phyloP scores from a whole-genome alignment of 2,797 vertebrate genomes.

The Poecilia wingei region DNA sequence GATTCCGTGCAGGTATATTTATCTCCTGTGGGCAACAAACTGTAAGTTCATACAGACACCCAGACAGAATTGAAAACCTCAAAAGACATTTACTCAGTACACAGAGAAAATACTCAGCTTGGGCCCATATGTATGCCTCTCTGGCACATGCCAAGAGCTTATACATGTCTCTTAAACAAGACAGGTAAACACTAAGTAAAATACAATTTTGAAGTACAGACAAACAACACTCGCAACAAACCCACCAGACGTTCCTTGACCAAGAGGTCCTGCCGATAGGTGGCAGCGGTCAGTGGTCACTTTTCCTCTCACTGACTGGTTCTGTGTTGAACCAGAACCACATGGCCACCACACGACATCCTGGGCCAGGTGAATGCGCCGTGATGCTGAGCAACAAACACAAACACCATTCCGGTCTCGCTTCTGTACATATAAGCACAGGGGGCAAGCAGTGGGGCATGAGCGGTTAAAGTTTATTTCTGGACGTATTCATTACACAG shows the following conservation, averaged over 20 bases:
- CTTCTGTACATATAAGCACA: constrained; percentile 73
- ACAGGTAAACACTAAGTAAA: constrained; percentile 22
- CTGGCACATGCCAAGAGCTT: constrained; percentile 12
- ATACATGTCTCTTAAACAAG: constrained; percentile 12
- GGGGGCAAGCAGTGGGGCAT: constrained; percentile 72
- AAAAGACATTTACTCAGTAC: constrained; percentile 43
- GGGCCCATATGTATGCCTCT: constrained; percentile 1
- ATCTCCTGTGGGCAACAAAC: constrained; percentile 69
- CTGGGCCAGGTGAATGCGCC: constrained; percentile 75
- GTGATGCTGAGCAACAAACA: constrained; percentile 64
- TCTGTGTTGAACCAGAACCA: constrained; percentile 74
- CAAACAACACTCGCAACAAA: constrained; percentile 45
- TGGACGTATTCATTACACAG: constrained; percentile 92
- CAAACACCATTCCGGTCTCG: constrained; percentile 82
- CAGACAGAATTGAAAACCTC: constrained; percentile 50
- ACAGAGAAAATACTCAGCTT: constrained; percentile 26
- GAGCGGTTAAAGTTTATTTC: constrained; percentile 90
- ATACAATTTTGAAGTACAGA: constrained; percentile 44
- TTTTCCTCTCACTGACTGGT: constrained; percentile 67
- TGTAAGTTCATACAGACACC: constrained; percentile 57
- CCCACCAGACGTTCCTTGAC: constrained; percentile 40
- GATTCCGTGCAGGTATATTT: constrained; percentile 78
- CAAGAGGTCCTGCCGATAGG: constrained; percentile 48
- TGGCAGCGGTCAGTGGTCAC: constrained; percentile 71
- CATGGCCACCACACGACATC: constrained; percentile 65